Evolutionary conservation across 1,140 invertebrate species (phyloP).

Genomic region (Pseudachorutes palmiensis): DNA sequence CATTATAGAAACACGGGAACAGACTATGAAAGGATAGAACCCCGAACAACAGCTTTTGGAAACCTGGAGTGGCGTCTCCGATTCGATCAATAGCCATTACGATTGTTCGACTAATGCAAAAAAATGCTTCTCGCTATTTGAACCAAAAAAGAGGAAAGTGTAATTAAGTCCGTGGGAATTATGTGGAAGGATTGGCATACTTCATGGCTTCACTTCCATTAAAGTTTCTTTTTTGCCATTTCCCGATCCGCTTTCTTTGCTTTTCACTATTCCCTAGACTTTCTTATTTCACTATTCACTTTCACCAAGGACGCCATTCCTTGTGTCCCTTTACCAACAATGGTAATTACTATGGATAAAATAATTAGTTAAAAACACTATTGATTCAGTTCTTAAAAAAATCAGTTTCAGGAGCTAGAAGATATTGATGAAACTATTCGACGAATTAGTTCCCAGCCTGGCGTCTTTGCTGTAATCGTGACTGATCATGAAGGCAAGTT

Average conservation of each 20-base stretch:
- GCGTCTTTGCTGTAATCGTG: slow-evolving; percentile 91
- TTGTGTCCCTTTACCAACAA: too few relatives aligned
- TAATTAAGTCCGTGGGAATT: not conserved
- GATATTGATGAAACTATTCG: slow-evolving; percentile 98
- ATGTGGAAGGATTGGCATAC: too few relatives aligned
- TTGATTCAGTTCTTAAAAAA: not conserved
- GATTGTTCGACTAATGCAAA: not conserved
- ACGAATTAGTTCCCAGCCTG: slow-evolving; percentile 89
- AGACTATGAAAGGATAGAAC: not conserved
- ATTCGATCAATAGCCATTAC: slow-evolving; percentile 1
- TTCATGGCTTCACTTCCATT: too few relatives aligned
- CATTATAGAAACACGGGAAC: not conserved
- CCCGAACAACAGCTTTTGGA: not conserved
- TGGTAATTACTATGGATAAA: too few relatives aligned
- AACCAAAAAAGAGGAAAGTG: not conserved
- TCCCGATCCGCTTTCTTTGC: too few relatives aligned
- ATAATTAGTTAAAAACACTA: not conserved
- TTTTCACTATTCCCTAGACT: too few relatives aligned
- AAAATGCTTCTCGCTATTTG: not conserved
- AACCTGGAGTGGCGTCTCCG: not conserved
- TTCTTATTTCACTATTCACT: too few relatives aligned
- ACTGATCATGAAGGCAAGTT: slow-evolving; percentile 85
- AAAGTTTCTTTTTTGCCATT: too few relatives aligned
- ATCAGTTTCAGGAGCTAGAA: slow-evolving; percentile 53
- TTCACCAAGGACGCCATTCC: too few relatives aligned